Evolutionary conservation across 2,888 invertebrate species (phyloP).

Genomic region (Branchipolynoe longqiensis): DNA sequence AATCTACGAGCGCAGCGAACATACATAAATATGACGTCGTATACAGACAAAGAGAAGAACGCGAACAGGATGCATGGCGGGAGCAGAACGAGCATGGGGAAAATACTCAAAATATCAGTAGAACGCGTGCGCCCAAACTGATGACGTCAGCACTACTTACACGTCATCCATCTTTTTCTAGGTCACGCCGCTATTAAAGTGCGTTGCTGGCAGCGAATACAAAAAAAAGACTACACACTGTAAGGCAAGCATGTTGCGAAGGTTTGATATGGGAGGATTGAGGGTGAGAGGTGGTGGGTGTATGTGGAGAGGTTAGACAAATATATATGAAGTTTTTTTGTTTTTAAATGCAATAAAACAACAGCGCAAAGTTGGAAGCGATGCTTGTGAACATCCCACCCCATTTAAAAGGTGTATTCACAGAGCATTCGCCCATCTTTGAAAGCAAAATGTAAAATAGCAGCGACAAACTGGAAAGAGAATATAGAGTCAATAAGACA

Average conservation of each 20-base stretch:
- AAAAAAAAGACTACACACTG: too few species aligned
- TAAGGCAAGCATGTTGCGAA: background rate
- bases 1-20: too few species aligned
- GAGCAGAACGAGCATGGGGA: background rate
- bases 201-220: too few species aligned
- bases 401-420: background rate
- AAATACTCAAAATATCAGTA: background rate
- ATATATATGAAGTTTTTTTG: background rate
- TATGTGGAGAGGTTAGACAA: background rate
- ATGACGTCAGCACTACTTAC: too few species aligned
- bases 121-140: too few species aligned
- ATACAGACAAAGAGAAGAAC: too few species aligned
- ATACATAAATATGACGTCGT: too few species aligned
- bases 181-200: too few species aligned
- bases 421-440: background rate
- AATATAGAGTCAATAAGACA: background rate
- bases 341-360: background rate
- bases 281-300: background rate
- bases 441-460: background rate
- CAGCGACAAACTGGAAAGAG: too few species aligned
- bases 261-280: background rate
- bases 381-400: background rate
- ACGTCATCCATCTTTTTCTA: too few species aligned
- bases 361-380: background rate
- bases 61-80: background rate